Evolutionary conservation across 2,888 invertebrate genomes (phyloP), one percentile per base, ranked within the genome.

Genomic region (Lypha dubia): DNA sequence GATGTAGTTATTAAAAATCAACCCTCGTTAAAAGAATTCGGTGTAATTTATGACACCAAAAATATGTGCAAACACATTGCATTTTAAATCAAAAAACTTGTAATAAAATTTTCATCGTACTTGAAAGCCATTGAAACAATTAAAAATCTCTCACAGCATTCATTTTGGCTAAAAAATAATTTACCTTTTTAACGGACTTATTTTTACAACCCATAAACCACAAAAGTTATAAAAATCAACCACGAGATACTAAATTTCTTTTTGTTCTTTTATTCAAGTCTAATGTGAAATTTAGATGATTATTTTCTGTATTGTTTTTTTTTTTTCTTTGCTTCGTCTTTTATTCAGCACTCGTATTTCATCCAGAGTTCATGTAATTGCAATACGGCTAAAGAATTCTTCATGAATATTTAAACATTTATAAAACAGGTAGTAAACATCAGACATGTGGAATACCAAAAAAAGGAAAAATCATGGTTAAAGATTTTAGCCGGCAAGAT

Each of bases 321-420:
- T 53, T n/a, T 0, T 28, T 60, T 32, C 51, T 67, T 68, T 46
- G 60, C 63, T 51, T 49, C 46, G 22, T 1, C 35, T 74, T 44
- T 51, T 62, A 35, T 51, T n/a, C 17, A 63, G 60, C n/a, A 15
- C 5, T 51, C 41, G 67, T 63, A 22, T 28, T 11, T 46, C 49
- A 38, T 46, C n/a, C 58, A 22, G 32, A 68, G 79, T 73, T 75
- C 62, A 74, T 74, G 70, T 83, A 83, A 79, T 67, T 79, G 83
- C 80, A 80, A 76, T 62, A 68, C 76, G 73, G 56, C 75, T 76
- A 46, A 49, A 62, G 68, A 80, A 62, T 68, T 71, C 46, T 68
- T 84, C 76, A 80, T 84, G 80, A 84, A 84, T 84, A 84, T 80
- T 84, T 84, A 84, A 84, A 77, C 65, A 60, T 71, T 79, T 71